Evolutionary conservation across 2,888 invertebrate genomes (phyloP), one percentile per base, ranked within the genome.

Genomic region (Eupithecia insigniata): DNA sequence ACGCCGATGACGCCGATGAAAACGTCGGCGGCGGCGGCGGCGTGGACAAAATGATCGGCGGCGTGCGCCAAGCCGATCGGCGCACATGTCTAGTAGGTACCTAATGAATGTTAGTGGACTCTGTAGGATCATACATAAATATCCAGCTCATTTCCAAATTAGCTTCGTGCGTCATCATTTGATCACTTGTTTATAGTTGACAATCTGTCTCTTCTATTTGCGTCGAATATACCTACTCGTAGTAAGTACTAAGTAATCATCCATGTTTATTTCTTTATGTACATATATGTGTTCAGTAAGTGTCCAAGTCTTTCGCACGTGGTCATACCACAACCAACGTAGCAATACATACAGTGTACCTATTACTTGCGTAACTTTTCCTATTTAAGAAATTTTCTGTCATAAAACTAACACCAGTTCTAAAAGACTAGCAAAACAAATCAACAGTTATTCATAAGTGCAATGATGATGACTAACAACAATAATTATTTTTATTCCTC

Each of bases 141-240:
- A 69, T 60, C 39, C 46, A 67, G 16, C 10, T 46, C 26, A n/a
- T 66, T 66, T 69, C 55, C n/a, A 55, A 61, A 72, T 34, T 65
- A 68, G 67, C 28, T 60, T n/a, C 14, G 66, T 66, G 61, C 66
- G 66, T 72, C 72, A 69, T 51, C 46, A 51, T 46, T 22, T 51
- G 61, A 65, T 30, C 60, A 34, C 34, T 67, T 64, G 36, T 36
- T 34, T 69, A 28, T 68, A 60, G 28, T 67, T 62, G 62, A 67
- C 71, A 67, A 55, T 70, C 55, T 55, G 12, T 16, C 22, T 34
- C 14, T 36, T 36, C 64, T 64, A 64, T 36, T 64, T 64, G 12
- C 64, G 64, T 64, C 64, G 1, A 62, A 36, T 64, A 22, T 3
- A 34, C 3, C 1, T 30, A 60, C 36, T 60, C 8, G 60, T 14